Evolutionary conservation across 2,888 invertebrate genomes (phyloP).

Genomic region (Clistopyga incitator): DNA sequence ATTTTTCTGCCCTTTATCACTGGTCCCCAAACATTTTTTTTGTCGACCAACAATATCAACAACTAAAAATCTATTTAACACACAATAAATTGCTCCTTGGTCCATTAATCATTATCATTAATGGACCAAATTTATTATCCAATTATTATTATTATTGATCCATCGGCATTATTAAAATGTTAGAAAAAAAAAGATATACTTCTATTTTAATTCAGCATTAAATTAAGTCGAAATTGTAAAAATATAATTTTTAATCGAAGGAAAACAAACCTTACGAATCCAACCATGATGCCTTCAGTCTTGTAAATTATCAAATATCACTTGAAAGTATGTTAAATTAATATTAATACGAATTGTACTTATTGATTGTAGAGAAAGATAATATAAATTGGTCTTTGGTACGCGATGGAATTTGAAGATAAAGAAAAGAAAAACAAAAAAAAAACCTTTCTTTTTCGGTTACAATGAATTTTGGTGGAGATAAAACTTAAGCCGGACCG

Average conservation of each 20-base stretch:
- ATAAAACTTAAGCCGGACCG: slow-evolving; percentile 53
- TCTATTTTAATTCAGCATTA: too few species aligned
- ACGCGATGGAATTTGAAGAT: too few species aligned
- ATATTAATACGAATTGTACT: slow-evolving; percentile 23
- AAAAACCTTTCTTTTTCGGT: slow-evolving; percentile 4
- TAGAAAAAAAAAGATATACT: too few species aligned
- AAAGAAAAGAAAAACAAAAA: too few species aligned
- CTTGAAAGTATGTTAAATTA: neutral
- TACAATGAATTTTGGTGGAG: slow-evolving; percentile 25
- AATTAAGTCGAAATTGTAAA: neutral
- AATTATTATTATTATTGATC: neutral
- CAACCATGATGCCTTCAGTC: slow-evolving; percentile 75
- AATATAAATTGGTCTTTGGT: slow-evolving; percentile 1
- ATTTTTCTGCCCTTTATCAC: too few species aligned
- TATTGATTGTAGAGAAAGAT: neutral
- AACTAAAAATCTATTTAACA: too few species aligned
- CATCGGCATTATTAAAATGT: too few species aligned
- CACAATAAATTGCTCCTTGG: neutral
- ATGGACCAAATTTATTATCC: too few species aligned
- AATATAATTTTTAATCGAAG: neutral
- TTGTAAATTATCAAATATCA: slow-evolving; percentile 46
- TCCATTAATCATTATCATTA: neutral
- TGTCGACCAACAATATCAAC: too few species aligned
- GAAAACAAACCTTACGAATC: slow-evolving; percentile 74
- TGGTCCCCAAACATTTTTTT: too few species aligned